Base-by-base conservation (phyloP, 1,140 invertebrate species). In the Orussus abietinus region DNA sequence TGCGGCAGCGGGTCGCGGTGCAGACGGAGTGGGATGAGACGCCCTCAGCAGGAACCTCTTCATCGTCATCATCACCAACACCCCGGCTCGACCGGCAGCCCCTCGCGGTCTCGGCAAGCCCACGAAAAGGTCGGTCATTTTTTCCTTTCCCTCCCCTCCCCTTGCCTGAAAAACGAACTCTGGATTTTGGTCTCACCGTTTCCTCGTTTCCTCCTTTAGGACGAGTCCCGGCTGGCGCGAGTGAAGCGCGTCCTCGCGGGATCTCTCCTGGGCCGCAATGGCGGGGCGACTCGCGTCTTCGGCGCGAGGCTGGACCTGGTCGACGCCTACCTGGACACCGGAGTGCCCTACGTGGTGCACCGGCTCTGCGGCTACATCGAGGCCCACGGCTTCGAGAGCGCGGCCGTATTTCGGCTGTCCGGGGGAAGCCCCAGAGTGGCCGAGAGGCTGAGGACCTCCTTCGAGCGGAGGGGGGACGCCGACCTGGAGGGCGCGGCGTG, bases 1-100 rank as follows among this genome's bases (percentile, higher is more conserved):
- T 74, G 69, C 67, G 67, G 66, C 69, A 66, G 68, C 55, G 64
- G 67, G 62, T 72, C 68, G 65, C 67, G 64, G 66, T 70, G 67
- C 59, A 62, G 67, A 62, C 66, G 60, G 59, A 72, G 59, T 67
- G 68, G 69, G 64, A 74, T 73, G 70, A 68, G 65, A 70, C 69
- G 69, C 47, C 68, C 67, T 57, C 64, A 66, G 62, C 69, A 71
- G 54, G 68, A 74, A 55, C 45, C 56, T 46, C 51, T 56, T 47
- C 54, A 69, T 60, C 62, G 60, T 45, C 62, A 69, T 44, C 60
- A 68, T 47, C 59, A 66, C 38, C 54, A 62, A 33, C 50, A 45
- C 19, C 46, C 55, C 47, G 55, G 55, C 56, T 58, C 62, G 42
- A 55, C 67, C 31, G 47, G 53, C 40, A 69, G 61, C 45, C 60